phyloP scores from a whole-genome alignment of 2,113 vertebrate species.

The Xiphorhynchus elegans region DNA sequence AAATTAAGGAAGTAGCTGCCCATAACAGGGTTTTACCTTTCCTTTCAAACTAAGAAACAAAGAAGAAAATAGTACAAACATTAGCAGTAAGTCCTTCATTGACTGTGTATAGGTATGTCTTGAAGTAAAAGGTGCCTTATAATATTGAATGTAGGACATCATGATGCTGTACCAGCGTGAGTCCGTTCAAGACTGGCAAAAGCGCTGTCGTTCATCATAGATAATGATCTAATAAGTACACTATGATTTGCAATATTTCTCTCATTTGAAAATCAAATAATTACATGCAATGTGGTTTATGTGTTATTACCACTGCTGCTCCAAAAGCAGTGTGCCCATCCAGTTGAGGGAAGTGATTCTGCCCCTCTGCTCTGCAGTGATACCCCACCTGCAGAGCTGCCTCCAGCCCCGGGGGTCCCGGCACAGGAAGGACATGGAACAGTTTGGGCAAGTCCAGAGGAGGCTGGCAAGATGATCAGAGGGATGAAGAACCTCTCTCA shows the following conservation, averaged over 20 bases:
- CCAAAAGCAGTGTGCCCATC: background rate
- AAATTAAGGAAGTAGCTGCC: background rate
- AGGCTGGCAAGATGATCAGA: background rate
- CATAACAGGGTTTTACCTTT: background rate
- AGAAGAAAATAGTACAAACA: background rate
- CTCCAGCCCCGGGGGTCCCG: background rate
- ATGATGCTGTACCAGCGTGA: fast-evolving
- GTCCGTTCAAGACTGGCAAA: background rate
- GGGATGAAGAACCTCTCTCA: background rate
- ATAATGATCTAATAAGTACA: fast-evolving
- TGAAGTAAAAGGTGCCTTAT: background rate
- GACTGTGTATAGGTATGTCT: fast-evolving
- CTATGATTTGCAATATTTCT: background rate
- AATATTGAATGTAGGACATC: fast-evolving
- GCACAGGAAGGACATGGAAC: background rate
- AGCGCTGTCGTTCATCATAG: background rate
- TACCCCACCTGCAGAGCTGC: background rate
- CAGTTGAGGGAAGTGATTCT: background rate
- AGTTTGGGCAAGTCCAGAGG: background rate
- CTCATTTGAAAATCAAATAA: background rate
- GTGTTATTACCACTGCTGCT: background rate
- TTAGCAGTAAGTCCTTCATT: background rate
- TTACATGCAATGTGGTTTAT: background rate
- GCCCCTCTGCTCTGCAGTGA: background rate
- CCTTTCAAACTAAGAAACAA: background rate